Conservation (phyloP, 1,140 invertebrate genomes). For the Himalopsyche phryganea region DNA sequence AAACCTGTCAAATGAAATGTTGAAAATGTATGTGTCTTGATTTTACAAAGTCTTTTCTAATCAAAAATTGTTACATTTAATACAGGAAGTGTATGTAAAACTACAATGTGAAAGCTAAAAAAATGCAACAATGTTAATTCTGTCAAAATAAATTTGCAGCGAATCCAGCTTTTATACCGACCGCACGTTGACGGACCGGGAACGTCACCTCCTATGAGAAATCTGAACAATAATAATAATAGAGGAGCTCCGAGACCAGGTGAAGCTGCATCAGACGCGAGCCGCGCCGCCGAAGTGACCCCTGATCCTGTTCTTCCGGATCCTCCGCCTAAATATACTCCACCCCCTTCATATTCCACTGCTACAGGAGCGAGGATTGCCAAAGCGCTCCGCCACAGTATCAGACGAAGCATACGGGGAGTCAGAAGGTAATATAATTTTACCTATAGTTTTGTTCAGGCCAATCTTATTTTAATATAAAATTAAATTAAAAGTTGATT, state of each 20-base stretch:
- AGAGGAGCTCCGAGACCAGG: constrained; percentile 45
- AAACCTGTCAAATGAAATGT: too few species aligned
- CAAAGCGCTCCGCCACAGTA: constrained; percentile 73
- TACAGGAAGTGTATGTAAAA: too few species aligned
- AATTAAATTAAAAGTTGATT: too few species aligned
- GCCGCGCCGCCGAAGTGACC: neutral
- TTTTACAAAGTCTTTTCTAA: too few species aligned
- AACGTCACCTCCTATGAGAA: neutral
- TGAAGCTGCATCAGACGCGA: neutral
- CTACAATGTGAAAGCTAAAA: too few species aligned
- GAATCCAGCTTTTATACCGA: constrained; percentile 70
- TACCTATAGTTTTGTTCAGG: too few species aligned
- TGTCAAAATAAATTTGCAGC: constrained; percentile 46
- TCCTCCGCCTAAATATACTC: constrained; percentile 89
- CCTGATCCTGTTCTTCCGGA: constrained; percentile 71
- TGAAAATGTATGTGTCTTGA: too few species aligned
- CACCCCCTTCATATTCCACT: constrained; percentile 86
- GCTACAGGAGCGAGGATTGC: constrained; percentile 80
- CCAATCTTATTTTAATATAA: neutral
- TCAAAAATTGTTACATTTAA: too few species aligned
- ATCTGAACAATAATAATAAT: constrained; percentile 10
- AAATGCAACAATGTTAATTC: too few species aligned
- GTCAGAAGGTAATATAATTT: constrained; percentile 39
- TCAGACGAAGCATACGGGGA: constrained; percentile 74
- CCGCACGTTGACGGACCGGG: constrained; percentile 53